Evolutionary conservation across 2,113 vertebrate genomes (phyloP).

Genomic region (rat (Rattus norvegicus)): GRCr8 NC_086023.1:54089001-54089500

Average conservation of each 20-base stretch:
- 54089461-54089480: background rate
- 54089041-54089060: background rate
- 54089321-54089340: background rate
- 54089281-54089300: background rate
- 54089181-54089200: background rate
- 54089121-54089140: conserved; percentile 42
- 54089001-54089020: conserved; percentile 8
- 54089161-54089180: background rate
- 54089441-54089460: background rate
- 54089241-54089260: background rate
- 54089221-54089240: background rate
- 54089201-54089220: background rate
- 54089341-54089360: background rate
- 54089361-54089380: background rate
- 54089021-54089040: conserved; percentile 13
- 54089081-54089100: conserved; percentile 38
- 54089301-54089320: no score
- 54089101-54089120: background rate
- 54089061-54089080: background rate
- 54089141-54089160: background rate
- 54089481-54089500: background rate
- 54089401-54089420: background rate
- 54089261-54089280: background rate
- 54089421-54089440: background rate
- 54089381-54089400: background rate